Evolutionary conservation across 2,888 invertebrate species (phyloP).

Genomic region (Campoplex nolae): DNA sequence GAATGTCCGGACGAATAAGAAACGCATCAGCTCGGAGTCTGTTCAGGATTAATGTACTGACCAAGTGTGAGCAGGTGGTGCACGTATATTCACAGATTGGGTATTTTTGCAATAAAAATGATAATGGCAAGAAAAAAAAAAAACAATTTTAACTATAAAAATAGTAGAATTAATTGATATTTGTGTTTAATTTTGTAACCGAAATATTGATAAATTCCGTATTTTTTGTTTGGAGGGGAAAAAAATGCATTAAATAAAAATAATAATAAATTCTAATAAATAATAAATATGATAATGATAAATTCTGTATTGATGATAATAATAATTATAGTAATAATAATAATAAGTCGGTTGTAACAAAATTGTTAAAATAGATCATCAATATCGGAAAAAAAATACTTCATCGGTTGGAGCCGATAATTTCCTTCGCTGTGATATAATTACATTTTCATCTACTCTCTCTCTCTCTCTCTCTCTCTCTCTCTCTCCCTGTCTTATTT

Average conservation of each 20-base stretch:
- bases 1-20: constrained; percentile 37
- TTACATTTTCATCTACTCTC: constrained; percentile 29
- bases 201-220: neutral
- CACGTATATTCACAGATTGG: neutral
- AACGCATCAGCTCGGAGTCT: constrained; percentile 29
- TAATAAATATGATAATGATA: too few species aligned
- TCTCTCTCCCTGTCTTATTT: neutral
- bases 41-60: constrained; percentile 38
- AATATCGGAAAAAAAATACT: neutral
- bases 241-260: too few species aligned
- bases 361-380: neutral
- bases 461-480: neutral
- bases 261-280: too few species aligned
- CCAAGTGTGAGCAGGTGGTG: constrained; percentile 56
- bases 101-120: neutral
- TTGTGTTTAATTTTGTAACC: too few species aligned
- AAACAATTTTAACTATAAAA: neutral
- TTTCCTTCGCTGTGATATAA: constrained; percentile 22
- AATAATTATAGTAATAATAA: neutral
- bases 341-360: neutral
- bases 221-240: too few species aligned
- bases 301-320: too few species aligned
- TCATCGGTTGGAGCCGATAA: constrained; percentile 8
- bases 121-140: neutral
- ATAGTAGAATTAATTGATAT: too few species aligned